Base-by-base conservation (phyloP, 2,888 invertebrate species). In the Eupsilia transversa region DNA sequence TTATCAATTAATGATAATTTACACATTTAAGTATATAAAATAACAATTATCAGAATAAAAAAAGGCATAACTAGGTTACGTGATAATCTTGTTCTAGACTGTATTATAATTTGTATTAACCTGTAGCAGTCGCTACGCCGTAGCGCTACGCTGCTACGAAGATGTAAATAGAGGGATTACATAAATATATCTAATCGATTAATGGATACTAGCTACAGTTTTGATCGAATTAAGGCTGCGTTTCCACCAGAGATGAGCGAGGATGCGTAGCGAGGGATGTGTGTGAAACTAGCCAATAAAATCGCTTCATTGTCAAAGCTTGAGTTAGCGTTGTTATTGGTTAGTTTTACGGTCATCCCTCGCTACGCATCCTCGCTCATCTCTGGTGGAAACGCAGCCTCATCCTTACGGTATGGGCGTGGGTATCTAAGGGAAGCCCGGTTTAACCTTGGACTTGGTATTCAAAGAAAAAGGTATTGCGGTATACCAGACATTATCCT, bases 121-220 rank as follows among this genome's bases (percentile, higher is more conserved):
- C 1, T 46, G 77, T 82, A 82, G 78, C 77, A 76, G n/a, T 3
- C 43, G 52, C 79, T 82, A 82, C 83, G 83, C 41, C 78, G 82
- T 78, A 78, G 84, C 57, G 84, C 84, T 80, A 80, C 84, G 72
- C 38, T n/a, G 84, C 80, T 80, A 80, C 80, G 67, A 63, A 35
- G 3, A 12, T 49, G 27, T 71, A 38, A 33, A 20, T 20, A 38
- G n/a, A 49, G 27, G 9, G 46, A 38, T 46, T 46, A 30, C 38
- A 27, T 46, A 49, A 30, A n/a, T 52, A n/a, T 52, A 41, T 4
- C 1, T 20, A 27, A 27, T 41, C 27, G 12, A 63, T 63, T 57
- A n/a, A 57, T 59, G 27, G 7, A 27, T 59, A 38, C 10, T 46
- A 23, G 46, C 20, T 12, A 14, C 20, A 14, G 30, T 30, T 23